These are phyloP conservation scores for Akabosia matsudoensis DNA, from an alignment of 1,140 invertebrate species.

Conservation along the genomic window DNA sequence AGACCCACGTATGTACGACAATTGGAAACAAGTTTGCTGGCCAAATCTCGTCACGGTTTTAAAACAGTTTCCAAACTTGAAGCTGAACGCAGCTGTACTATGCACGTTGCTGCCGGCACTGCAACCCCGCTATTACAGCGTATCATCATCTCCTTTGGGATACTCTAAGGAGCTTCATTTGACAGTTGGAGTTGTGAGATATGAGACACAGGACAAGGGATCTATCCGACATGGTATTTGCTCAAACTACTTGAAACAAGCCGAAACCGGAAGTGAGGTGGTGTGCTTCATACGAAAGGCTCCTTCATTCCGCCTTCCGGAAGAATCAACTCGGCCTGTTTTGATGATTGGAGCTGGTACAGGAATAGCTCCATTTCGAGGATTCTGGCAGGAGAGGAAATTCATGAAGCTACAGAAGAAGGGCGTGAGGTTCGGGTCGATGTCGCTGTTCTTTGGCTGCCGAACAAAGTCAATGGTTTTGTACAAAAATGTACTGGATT, in stretches of 20 bases:
- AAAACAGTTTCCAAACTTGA: no score
- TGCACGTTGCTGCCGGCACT: no score
- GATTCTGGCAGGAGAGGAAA: constrained; percentile 72
- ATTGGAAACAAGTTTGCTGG: no score
- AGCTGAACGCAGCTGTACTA: no score
- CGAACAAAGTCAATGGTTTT: constrained; percentile 75
- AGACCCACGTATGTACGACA: no score
- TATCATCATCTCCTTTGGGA: no score
- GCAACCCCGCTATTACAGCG: no score
- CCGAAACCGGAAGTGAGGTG: constrained; percentile 59
- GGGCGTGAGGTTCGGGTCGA: constrained; percentile 50
- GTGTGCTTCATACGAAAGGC: constrained; percentile 59
- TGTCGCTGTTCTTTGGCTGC: constrained; percentile 86
- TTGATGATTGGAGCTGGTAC: constrained; percentile 95
- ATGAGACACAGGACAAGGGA: constrained; percentile 73
- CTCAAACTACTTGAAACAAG: constrained; percentile 79
- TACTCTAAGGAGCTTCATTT: constrained; percentile 70
- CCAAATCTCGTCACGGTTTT: no score
- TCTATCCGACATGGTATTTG: constrained; percentile 80
- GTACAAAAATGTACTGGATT: constrained; percentile 68
- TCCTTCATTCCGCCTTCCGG: constrained; percentile 44
- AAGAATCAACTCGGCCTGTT: constrained; percentile 58
- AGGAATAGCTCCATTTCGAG: constrained; percentile 89
- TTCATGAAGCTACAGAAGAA: constrained; percentile 48
- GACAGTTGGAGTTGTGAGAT: constrained; percentile 86